phyloP scores from a whole-genome alignment of 1,140 invertebrate species.

The Aradophagus sp. region DNA sequence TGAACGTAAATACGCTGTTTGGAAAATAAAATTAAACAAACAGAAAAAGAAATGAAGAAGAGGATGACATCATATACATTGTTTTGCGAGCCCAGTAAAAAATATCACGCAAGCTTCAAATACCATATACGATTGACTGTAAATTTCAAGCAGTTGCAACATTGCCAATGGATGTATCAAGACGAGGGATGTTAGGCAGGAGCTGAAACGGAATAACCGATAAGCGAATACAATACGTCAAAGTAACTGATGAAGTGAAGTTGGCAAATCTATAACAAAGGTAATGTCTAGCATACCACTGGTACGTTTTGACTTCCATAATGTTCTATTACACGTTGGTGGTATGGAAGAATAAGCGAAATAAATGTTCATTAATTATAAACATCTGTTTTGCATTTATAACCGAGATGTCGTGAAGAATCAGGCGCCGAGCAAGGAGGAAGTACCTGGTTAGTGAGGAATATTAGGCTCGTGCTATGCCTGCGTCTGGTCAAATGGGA shows the following conservation, averaged over 20 bases:
- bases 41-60: too few relatives aligned
- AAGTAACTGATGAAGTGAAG: conserved; percentile 13
- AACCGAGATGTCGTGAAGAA: conserved; percentile 41
- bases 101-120: too few relatives aligned
- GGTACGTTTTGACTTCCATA: conserved; percentile 43
- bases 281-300: conserved; percentile 47
- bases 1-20: too few relatives aligned
- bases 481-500: conserved; percentile 82
- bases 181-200: conserved; percentile 8
- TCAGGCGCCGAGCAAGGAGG: conserved; percentile 61
- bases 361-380: conserved; percentile 23
- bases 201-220: conserved; percentile 18
- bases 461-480: conserved; percentile 80
- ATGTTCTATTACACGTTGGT: too few relatives aligned
- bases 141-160: too few relatives aligned
- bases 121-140: too few relatives aligned
- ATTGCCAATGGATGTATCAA: too few relatives aligned
- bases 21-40: too few relatives aligned
- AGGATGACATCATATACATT: too few relatives aligned
- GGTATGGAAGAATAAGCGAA: conserved; percentile 40
- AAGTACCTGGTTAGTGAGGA: conserved; percentile 78
- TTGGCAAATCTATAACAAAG: conserved; percentile 36
- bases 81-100: too few relatives aligned
- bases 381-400: conserved; percentile 41
- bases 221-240: conserved; percentile 6